These are phyloP conservation scores for Dipus sagitta DNA, from an alignment of 2,797 vertebrate genomes.

Conservation along the genomic window DNA sequence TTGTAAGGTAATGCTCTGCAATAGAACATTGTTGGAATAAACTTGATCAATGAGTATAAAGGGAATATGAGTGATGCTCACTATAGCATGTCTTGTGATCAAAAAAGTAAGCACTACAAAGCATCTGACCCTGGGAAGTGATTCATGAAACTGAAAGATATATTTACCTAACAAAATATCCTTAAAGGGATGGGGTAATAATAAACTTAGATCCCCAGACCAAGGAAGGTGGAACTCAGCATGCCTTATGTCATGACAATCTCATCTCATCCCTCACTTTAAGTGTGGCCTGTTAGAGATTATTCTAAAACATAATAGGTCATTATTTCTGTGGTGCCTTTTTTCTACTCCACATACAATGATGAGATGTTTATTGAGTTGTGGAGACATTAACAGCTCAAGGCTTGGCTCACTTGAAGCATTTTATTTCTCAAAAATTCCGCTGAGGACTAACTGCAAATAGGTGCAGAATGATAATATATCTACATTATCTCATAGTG, in stretches of 20 bases:
- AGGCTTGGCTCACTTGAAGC: neutral
- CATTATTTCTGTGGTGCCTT: neutral
- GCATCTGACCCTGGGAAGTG: neutral
- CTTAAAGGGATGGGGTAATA: neutral
- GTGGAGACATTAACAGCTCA: neutral
- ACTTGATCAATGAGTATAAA: neutral
- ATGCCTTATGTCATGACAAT: neutral
- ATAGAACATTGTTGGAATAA: neutral
- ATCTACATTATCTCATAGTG: neutral
- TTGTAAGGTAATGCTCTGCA: neutral
- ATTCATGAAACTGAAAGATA: neutral
- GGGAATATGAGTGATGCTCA: neutral
- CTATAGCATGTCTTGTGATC: neutral
- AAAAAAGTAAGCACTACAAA: neutral
- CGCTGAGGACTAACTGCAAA: slow-evolving; percentile 2
- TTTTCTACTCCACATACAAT: neutral
- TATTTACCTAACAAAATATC: neutral
- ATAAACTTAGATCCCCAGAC: neutral
- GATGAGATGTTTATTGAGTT: slow-evolving; percentile 24
- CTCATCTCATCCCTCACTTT: neutral
- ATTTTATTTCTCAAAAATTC: slow-evolving; percentile 11
- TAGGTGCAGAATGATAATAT: neutral
- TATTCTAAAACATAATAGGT: neutral
- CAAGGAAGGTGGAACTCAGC: neutral
- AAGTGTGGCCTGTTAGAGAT: neutral